phyloP scores from a whole-genome alignment of 2,888 invertebrate genomes.

The Nycteola revayana region DNA sequence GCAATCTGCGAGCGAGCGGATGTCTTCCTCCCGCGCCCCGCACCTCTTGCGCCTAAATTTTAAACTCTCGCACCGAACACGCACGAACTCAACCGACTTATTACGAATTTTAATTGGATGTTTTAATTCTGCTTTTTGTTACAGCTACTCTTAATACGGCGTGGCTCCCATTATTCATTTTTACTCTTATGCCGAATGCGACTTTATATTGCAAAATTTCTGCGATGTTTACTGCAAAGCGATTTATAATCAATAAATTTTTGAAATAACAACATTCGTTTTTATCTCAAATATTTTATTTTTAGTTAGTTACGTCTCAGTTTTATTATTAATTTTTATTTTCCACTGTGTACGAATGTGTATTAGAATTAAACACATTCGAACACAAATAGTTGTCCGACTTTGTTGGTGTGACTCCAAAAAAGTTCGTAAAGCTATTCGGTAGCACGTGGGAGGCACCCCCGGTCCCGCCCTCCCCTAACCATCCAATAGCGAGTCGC shows the following conservation, averaged over 20 bases:
- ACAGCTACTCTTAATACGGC: slow-evolving; percentile 34
- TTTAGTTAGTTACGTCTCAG: too few relatives aligned
- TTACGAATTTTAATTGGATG: slow-evolving; percentile 44
- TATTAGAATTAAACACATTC: too few relatives aligned
- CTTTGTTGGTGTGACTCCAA: too few relatives aligned
- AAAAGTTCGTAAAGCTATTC: too few relatives aligned
- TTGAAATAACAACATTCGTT: too few relatives aligned
- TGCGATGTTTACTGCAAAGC: slow-evolving; percentile 21
- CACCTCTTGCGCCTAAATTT: slow-evolving; percentile 47
- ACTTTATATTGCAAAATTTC: slow-evolving; percentile 24
- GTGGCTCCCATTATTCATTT: slow-evolving; percentile 13
- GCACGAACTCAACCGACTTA: slow-evolving; percentile 50
- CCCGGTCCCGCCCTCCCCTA: slow-evolving; percentile 46
- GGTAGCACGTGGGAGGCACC: slow-evolving; percentile 35
- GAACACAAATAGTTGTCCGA: too few relatives aligned
- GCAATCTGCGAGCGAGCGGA: slow-evolving; percentile 68
- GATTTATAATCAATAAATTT: slow-evolving; percentile 14
- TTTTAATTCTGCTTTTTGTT: slow-evolving; percentile 51
- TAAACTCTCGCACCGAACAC: slow-evolving; percentile 53
- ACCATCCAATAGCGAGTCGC: slow-evolving; percentile 46
- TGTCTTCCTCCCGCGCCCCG: slow-evolving; percentile 38
- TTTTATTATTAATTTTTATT: too few relatives aligned
- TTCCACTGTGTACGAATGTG: too few relatives aligned
- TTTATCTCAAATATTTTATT: too few relatives aligned
- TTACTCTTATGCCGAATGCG: slow-evolving; percentile 36